Percentiles rank a stretch among this genome's conserved stretches.
Conservation (phyloP, 2,797 vertebrate species). For the Girardinus metallicus region DNA sequence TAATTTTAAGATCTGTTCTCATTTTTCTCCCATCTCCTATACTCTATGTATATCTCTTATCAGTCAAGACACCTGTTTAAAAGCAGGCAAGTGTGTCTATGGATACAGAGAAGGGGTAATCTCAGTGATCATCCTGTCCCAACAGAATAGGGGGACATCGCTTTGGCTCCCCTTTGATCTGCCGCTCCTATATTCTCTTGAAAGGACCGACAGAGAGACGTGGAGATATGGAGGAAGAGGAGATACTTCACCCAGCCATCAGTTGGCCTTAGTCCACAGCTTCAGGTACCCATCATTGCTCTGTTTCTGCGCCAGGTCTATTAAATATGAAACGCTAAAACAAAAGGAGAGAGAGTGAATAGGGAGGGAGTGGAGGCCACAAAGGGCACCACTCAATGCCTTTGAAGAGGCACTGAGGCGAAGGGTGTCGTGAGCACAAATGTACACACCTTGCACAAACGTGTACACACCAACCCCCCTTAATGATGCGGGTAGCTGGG, state of each 20-base stretch:
- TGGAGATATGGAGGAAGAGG: constrained; percentile 57
- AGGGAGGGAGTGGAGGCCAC: constrained; percentile 68
- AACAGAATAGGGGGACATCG: constrained; percentile 77
- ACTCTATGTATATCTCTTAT: constrained; percentile 60
- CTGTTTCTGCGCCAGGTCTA: constrained; percentile 79
- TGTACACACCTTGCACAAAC: constrained; percentile 56
- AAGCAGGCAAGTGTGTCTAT: constrained; percentile 44
- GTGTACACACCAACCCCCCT: constrained; percentile 22
- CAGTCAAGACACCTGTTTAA: constrained; percentile 75
- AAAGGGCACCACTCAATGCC: constrained; percentile 79
- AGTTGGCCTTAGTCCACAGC: constrained; percentile 74
- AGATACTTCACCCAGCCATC: constrained; percentile 78
- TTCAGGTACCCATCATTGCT: constrained; percentile 78
- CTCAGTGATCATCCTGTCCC: constrained; percentile 60
- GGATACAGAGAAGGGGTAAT: constrained; percentile 22
- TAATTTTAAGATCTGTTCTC: constrained; percentile 26
- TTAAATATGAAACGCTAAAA: constrained; percentile 87
- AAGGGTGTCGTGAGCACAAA: constrained; percentile 68
- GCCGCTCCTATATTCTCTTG: constrained; percentile 78
- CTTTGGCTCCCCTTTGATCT: constrained; percentile 81
- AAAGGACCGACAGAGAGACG: constrained; percentile 72
- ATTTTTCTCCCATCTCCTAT: constrained; percentile 34
- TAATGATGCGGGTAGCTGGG: constrained; percentile 68
- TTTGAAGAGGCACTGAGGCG: constrained; percentile 81
- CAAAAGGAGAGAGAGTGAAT: constrained; percentile 79